phyloP scores from a whole-genome alignment of 2,797 vertebrate species.

The Margarornis squamiger region DNA sequence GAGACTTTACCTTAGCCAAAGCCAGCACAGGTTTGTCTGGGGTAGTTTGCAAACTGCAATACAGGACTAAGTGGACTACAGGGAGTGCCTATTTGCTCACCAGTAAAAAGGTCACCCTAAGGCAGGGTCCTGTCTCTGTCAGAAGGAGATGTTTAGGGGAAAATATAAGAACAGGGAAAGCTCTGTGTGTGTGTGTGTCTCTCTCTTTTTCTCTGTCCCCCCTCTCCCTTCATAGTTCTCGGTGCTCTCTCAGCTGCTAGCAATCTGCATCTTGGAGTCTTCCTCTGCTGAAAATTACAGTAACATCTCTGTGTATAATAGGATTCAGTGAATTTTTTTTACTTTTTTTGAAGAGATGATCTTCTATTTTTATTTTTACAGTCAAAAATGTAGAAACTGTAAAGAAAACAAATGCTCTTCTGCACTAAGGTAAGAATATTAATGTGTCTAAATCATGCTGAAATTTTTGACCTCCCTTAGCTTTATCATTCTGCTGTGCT shows the following conservation, averaged over 20 bases:
- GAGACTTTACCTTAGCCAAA: background rate
- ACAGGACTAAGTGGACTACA: background rate
- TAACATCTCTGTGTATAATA: background rate
- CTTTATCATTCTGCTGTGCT: background rate
- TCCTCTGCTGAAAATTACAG: background rate
- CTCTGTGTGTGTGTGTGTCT: background rate
- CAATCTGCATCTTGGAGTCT: background rate
- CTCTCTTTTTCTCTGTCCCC: background rate
- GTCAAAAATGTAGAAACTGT: slow-evolving; percentile 5
- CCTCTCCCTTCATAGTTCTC: background rate
- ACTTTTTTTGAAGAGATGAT: background rate
- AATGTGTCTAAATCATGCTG: background rate
- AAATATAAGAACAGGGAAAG: background rate
- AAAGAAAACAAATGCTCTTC: background rate
- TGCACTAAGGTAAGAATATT: slow-evolving; percentile 20
- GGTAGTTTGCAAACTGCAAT: background rate
- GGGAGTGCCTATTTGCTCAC: background rate
- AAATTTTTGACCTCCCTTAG: background rate
- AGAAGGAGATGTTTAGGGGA: background rate
- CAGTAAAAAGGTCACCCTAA: background rate
- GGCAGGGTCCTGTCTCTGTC: background rate
- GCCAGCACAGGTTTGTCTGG: background rate
- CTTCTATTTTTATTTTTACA: slow-evolving; percentile 10
- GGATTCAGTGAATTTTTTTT: background rate
- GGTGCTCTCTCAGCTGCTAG: background rate